Evolutionary conservation across 2,113 vertebrate species (phyloP).

Genomic region (Camelus dromedarius): DNA sequence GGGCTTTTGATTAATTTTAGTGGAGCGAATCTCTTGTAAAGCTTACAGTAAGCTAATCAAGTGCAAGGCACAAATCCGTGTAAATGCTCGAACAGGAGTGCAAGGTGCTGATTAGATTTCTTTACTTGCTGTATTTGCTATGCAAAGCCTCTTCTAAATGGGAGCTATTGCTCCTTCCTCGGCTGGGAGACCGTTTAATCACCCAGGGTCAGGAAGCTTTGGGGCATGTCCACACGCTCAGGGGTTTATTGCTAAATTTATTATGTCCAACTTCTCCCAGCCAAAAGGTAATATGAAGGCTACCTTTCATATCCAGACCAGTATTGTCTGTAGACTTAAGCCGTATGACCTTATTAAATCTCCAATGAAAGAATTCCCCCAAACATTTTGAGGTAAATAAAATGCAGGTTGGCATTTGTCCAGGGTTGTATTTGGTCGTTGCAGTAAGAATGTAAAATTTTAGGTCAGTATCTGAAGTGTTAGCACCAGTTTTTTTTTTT

Average conservation of each 20-base stretch:
- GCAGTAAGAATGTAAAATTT: conserved; percentile 20
- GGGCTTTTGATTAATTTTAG: conserved; percentile 89
- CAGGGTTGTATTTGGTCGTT: conserved; percentile 41
- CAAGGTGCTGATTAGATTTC: conserved; percentile 85
- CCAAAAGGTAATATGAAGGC: conserved; percentile 74
- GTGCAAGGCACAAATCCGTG: conserved; percentile 86
- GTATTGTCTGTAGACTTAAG: conserved; percentile 58
- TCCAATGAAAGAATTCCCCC: conserved; percentile 18
- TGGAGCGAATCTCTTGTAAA: conserved; percentile 85
- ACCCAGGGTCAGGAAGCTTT: conserved; percentile 67
- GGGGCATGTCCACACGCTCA: conserved; percentile 52
- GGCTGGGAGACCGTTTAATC: conserved; percentile 72
- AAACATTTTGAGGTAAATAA: conserved; percentile 52
- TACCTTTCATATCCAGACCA: conserved; percentile 1
- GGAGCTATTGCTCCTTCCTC: conserved; percentile 73
- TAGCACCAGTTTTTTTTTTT: background rate
- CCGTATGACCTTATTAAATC: conserved; percentile 53
- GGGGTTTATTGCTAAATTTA: conserved; percentile 77
- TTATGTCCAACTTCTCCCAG: conserved; percentile 75
- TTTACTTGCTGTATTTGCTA: conserved; percentile 78
- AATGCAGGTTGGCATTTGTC: conserved; percentile 62
- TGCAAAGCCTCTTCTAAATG: conserved; percentile 68
- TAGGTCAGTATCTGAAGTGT: background rate
- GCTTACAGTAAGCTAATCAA: conserved; percentile 88
- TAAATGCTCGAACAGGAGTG: conserved; percentile 82